A percentile compares a stretch with the other conserved stretches of the same genome.
These are phyloP conservation scores for Pandemis corylana DNA, from an alignment of 2,888 invertebrate genomes.

Conservation along the genomic window DNA sequence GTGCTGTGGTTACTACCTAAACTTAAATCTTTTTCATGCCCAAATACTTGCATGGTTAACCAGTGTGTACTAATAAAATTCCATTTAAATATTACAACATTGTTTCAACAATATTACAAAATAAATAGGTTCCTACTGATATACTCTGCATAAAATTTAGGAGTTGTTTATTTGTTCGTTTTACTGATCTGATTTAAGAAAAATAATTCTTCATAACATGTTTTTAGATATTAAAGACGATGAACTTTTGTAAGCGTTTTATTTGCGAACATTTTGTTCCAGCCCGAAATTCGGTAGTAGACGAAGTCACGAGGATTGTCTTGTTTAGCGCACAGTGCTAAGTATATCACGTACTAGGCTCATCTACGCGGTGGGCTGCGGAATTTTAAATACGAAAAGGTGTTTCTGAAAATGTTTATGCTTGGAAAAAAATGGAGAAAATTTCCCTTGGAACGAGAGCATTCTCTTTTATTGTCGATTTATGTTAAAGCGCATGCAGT, in stretches of 20 bases:
- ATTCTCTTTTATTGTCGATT: conserved; percentile 73
- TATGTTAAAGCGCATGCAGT: conserved; percentile 65
- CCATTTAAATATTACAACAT: no score
- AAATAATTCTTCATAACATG: not conserved
- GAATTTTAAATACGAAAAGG: conserved; percentile 80
- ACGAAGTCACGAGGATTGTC: conserved; percentile 43
- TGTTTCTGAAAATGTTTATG: conserved; percentile 74
- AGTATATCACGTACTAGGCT: conserved; percentile 80
- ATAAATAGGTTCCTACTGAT: no score
- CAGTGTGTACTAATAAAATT: no score
- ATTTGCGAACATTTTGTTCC: not conserved
- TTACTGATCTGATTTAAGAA: not conserved
- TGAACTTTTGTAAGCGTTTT: conserved; percentile 1
- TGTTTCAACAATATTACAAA: no score
- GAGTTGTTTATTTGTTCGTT: not conserved
- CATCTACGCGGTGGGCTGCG: conserved; percentile 58
- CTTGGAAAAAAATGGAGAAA: conserved; percentile 59
- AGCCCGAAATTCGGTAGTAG: conserved; percentile 29
- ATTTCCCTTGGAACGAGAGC: conserved; percentile 56
- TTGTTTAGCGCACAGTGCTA: conserved; percentile 75
- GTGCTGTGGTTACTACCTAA: no score
- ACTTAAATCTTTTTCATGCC: no score
- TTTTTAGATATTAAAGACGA: not conserved
- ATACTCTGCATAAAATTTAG: no score
- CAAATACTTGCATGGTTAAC: no score